Conservation (phyloP, 2,888 invertebrate genomes). For the Noctua comes region DNA sequence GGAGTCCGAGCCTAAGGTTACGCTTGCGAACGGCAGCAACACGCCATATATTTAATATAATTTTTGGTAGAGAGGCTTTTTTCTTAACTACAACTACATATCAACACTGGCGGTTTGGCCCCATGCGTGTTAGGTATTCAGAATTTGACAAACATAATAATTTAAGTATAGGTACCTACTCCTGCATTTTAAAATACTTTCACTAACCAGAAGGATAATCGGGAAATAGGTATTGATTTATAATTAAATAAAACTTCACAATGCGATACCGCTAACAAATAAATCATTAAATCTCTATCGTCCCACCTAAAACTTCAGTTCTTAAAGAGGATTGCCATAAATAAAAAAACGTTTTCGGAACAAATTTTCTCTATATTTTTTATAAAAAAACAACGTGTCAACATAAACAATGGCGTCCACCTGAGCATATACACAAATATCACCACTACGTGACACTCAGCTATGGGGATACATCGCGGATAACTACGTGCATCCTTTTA, state of each 20-base stretch:
- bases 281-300: not conserved
- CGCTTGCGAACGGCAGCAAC: too few species aligned
- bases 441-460: conserved; percentile 48
- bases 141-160: too few species aligned
- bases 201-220: too few species aligned
- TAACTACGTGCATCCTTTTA: conserved; percentile 58
- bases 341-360: conserved; percentile 71
- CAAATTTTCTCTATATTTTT: conserved; percentile 82
- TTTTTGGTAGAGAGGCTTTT: too few species aligned
- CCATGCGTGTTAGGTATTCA: too few species aligned
- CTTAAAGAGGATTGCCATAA: conserved; percentile 30
- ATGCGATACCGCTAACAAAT: not conserved
- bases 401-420: conserved; percentile 76
- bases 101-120: too few species aligned
- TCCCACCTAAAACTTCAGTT: too few species aligned
- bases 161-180: too few species aligned
- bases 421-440: conserved; percentile 63
- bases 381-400: conserved; percentile 83
- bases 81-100: too few species aligned
- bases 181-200: too few species aligned
- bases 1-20: too few species aligned
- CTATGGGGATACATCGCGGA: conserved; percentile 55
- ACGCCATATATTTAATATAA: too few species aligned
- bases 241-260: not conserved
- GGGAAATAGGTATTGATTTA: not conserved